A percentile compares a stretch with the other conserved stretches of the same genome.
Conservation (phyloP, 2,797 vertebrate genomes). For the Novumbra hubbsi region DNA sequence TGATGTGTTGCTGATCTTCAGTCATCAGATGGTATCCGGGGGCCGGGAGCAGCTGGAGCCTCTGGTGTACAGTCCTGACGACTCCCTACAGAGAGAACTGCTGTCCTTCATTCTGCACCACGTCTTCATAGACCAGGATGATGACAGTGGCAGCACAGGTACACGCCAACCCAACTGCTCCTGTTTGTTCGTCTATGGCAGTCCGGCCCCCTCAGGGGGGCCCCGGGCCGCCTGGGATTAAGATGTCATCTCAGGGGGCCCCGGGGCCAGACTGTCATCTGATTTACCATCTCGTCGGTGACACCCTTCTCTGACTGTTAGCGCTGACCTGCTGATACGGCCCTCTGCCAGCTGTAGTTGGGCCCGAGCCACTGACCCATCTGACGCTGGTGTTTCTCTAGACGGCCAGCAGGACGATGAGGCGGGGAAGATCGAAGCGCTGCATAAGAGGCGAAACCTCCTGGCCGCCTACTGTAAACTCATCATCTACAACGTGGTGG, state of each 20-base stretch:
- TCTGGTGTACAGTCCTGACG: slow-evolving; percentile 91
- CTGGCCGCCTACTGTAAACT: slow-evolving; percentile 98
- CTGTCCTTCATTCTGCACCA: slow-evolving; percentile 98
- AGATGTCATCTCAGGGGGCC: too few relatives aligned
- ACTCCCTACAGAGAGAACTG: slow-evolving; percentile 91
- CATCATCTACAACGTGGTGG: slow-evolving; percentile 98
- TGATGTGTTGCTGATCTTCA: slow-evolving; percentile 98
- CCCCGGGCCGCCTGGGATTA: too few relatives aligned
- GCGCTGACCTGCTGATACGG: too few relatives aligned
- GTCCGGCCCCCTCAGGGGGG: not conserved
- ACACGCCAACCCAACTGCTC: slow-evolving; percentile 8
- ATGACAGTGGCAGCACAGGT: slow-evolving; percentile 95
- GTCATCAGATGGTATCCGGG: slow-evolving; percentile 97
- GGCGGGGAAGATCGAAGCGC: slow-evolving; percentile 97
- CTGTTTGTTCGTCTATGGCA: not conserved
- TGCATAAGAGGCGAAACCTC: slow-evolving; percentile 98
- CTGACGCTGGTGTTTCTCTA: slow-evolving; percentile 31
- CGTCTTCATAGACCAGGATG: slow-evolving; percentile 99
- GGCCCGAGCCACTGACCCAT: not conserved
- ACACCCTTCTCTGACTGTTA: too few relatives aligned
- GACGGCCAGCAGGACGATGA: slow-evolving; percentile 98
- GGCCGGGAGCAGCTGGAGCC: slow-evolving; percentile 93
- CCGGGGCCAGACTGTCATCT: too few relatives aligned
- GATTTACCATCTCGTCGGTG: too few relatives aligned
- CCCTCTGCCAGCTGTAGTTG: too few relatives aligned